Evolutionary conservation across 2,888 invertebrate genomes (phyloP).

Genomic region (Dioctria rufipes): DNA sequence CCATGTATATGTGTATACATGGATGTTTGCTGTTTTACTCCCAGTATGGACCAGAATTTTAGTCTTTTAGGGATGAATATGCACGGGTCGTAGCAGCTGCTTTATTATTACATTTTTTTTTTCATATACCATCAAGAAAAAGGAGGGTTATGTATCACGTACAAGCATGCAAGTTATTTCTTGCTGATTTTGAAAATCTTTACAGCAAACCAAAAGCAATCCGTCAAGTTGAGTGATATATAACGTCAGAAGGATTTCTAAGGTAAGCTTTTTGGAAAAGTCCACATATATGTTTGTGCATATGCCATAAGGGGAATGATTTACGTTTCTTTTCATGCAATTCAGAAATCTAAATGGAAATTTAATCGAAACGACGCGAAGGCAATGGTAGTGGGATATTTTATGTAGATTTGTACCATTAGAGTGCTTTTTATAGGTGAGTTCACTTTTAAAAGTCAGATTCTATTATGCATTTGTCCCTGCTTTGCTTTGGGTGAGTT

Average conservation of each 20-base stretch:
- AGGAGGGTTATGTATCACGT: neutral
- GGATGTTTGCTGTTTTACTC: slow-evolving; percentile 20
- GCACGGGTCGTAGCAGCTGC: slow-evolving; percentile 9
- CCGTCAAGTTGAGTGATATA: neutral
- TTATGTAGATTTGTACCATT: no score
- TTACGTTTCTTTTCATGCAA: neutral
- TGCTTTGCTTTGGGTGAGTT: no score
- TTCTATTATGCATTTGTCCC: no score
- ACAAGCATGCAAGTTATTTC: slow-evolving; percentile 21
- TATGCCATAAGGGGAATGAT: neutral
- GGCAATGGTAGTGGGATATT: no score
- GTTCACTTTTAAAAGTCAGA: no score
- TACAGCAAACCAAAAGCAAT: slow-evolving; percentile 13
- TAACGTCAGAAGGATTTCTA: neutral
- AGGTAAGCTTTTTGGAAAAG: neutral
- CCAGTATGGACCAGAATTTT: slow-evolving; percentile 15
- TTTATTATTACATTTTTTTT: slow-evolving; percentile 31
- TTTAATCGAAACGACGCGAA: no score
- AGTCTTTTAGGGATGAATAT: neutral
- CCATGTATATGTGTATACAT: neutral
- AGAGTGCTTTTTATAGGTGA: no score
- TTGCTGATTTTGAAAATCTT: slow-evolving; percentile 22
- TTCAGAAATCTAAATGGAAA: neutral
- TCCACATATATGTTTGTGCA: neutral
- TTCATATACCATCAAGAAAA: neutral